These are phyloP conservation scores for Drosophila hydei DNA, from an alignment of 1,140 invertebrate genomes.

Conservation along the genomic window DNA sequence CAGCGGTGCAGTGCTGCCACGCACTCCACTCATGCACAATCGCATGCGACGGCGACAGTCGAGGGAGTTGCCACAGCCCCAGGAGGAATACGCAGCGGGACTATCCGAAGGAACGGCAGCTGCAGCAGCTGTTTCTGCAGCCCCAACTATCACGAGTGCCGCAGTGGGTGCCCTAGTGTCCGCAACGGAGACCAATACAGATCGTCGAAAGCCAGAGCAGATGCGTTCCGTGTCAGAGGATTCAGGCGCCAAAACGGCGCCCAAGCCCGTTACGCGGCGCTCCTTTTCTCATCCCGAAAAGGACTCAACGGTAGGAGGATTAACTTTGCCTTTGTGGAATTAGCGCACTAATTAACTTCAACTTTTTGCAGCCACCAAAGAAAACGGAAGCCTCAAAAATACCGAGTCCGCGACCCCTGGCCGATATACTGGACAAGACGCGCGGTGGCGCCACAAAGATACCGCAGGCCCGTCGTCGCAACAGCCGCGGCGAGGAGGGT, in stretches of 20 bases:
- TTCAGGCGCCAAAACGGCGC: constrained; percentile 71
- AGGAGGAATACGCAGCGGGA: constrained; percentile 59
- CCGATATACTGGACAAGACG: constrained; percentile 77
- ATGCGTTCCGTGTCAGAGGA: constrained; percentile 84
- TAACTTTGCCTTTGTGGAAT: background rate
- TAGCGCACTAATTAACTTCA: background rate
- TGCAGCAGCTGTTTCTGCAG: background rate
- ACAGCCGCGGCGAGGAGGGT: constrained; percentile 76
- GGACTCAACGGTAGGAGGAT: constrained; percentile 67
- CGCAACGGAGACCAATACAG: background rate
- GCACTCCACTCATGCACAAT: constrained; percentile 78
- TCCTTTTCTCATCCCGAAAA: constrained; percentile 83
- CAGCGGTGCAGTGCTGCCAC: constrained; percentile 62
- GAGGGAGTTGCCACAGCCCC: constrained; percentile 69
- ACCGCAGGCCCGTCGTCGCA: constrained; percentile 64
- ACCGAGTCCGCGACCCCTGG: constrained; percentile 76
- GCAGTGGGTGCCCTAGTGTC: background rate
- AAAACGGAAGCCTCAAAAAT: constrained; percentile 76
- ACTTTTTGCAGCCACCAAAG: constrained; percentile 60
- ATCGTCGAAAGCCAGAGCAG: constrained; percentile 78
- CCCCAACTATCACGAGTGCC: background rate
- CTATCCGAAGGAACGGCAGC: background rate
- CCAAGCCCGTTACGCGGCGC: constrained; percentile 76
- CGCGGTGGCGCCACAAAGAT: constrained; percentile 68
- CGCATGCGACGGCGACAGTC: constrained; percentile 72